Conservation (phyloP, 2,888 invertebrate genomes). For the Melanargia galathea region DNA sequence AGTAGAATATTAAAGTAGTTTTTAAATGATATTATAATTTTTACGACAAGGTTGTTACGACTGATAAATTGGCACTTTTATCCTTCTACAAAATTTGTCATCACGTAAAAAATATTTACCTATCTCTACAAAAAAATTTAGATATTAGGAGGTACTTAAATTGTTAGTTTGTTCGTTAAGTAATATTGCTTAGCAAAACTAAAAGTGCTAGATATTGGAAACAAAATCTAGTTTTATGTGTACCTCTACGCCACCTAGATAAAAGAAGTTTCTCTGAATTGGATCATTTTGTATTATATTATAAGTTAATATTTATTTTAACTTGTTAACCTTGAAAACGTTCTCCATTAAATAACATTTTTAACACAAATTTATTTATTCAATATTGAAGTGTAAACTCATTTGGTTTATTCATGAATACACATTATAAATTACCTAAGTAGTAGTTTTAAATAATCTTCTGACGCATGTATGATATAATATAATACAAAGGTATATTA, state of each 20-base stretch:
- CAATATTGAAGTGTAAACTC: constrained; percentile 19
- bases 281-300: constrained; percentile 31
- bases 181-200: not conserved
- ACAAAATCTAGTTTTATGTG: constrained; percentile 11
- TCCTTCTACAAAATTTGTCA: no score
- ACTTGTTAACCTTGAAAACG: constrained; percentile 37
- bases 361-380: constrained; percentile 31
- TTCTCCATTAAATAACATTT: constrained; percentile 32
- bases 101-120: no score
- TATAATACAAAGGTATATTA: no score
- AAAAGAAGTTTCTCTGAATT: constrained; percentile 33
- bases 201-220: constrained; percentile 4
- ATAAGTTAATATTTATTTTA: constrained; percentile 36
- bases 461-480: not conserved
- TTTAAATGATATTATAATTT: no score
- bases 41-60: no score
- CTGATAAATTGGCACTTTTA: no score
- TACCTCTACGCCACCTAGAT: constrained; percentile 8
- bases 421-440: constrained; percentile 2
- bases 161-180: no score
- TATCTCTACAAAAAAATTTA: no score
- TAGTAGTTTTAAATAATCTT: not conserved
- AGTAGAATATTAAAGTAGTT: no score
- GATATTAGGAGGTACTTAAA: no score
- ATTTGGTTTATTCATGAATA: constrained; percentile 10